Evolutionary conservation across 2,888 invertebrate species (phyloP).

Genomic region (Epistrophe grossulariae): DNA sequence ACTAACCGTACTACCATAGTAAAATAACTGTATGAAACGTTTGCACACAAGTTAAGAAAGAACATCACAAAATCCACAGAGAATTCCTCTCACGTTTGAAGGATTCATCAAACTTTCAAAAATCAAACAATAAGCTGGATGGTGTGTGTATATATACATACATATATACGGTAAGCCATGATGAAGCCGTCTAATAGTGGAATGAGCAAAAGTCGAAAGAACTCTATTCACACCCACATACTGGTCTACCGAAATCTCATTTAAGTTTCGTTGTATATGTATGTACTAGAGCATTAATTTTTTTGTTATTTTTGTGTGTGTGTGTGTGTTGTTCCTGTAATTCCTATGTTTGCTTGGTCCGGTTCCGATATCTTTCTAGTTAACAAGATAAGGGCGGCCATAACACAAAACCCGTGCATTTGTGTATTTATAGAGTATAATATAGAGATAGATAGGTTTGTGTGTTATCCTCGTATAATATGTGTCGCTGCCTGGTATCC

Average conservation of each 20-base stretch:
- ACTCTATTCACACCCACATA: neutral
- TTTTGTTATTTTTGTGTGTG: neutral
- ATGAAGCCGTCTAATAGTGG: neutral
- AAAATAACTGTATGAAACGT: constrained; percentile 13
- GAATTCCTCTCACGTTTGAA: constrained; percentile 72
- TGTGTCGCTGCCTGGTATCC: too few relatives aligned
- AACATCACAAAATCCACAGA: constrained; percentile 40
- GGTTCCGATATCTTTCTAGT: constrained; percentile 53
- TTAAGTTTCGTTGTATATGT: constrained; percentile 39
- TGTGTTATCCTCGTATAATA: constrained; percentile 2
- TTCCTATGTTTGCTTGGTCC: constrained; percentile 44
- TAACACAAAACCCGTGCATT: constrained; percentile 12
- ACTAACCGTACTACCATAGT: too few relatives aligned
- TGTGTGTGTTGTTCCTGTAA: constrained; percentile 7
- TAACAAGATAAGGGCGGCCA: constrained; percentile 67
- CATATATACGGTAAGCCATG: constrained; percentile 3
- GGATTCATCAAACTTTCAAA: constrained; percentile 76
- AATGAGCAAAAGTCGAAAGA: neutral
- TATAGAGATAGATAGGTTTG: constrained; percentile 1
- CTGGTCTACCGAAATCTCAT: constrained; percentile 8
- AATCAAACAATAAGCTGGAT: constrained; percentile 65
- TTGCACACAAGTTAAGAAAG: constrained; percentile 10
- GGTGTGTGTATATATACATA: neutral
- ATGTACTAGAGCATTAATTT: neutral
- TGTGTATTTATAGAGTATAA: neutral